Percentiles rank a stretch among this genome's conserved stretches.
Evolutionary conservation across 2,797 vertebrate genomes (phyloP).

Genomic region (Vireo griseus): DNA sequence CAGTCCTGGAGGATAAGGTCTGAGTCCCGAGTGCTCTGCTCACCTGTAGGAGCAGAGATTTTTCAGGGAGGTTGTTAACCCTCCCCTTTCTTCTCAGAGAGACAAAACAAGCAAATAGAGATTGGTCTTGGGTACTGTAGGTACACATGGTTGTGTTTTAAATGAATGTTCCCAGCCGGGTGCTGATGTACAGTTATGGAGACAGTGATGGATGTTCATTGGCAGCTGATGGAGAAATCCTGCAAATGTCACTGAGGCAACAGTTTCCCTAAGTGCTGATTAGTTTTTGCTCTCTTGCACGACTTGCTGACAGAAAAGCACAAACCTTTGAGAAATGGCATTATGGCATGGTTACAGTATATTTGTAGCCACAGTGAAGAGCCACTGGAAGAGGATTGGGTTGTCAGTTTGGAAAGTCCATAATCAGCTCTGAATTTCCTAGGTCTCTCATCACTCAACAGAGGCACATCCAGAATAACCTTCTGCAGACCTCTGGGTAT

Average conservation of each 20-base stretch:
- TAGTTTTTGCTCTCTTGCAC: background rate
- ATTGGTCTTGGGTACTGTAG: background rate
- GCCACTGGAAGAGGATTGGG: background rate
- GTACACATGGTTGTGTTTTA: background rate
- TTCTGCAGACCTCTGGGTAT: background rate
- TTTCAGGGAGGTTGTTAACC: background rate
- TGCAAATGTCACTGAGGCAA: constrained; percentile 17
- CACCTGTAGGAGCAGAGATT: background rate
- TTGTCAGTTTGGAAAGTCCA: background rate
- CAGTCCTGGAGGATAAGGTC: background rate
- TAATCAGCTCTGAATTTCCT: background rate
- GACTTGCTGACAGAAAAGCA: background rate
- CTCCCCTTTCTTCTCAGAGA: background rate
- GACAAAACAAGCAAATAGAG: background rate
- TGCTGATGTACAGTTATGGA: background rate
- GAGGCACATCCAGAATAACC: background rate
- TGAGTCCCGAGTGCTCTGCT: background rate
- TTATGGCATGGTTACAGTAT: rapidly evolving
- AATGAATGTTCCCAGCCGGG: background rate
- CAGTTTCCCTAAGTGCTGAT: constrained; percentile 5
- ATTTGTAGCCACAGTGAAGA: background rate
- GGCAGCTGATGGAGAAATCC: constrained; percentile 1
- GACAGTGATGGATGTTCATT: constrained; percentile 17
- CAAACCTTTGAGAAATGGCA: background rate
- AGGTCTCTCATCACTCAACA: background rate